Evolutionary conservation across 2,797 vertebrate genomes (phyloP).

Genomic region (Lycodopsis pacificus): DNA sequence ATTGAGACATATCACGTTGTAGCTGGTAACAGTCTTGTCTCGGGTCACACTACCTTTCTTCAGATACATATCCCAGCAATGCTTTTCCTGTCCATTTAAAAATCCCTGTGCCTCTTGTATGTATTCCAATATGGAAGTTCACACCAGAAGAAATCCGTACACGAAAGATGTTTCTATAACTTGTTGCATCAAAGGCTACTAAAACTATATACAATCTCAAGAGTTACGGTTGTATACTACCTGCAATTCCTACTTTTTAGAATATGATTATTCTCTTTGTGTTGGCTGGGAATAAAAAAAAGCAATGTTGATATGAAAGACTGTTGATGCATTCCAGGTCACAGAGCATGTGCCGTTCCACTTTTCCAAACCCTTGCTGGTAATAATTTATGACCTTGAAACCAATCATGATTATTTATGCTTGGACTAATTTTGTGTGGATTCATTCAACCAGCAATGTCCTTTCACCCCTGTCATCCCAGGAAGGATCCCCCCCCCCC

Average conservation of each 20-base stretch:
- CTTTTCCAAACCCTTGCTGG: constrained; percentile 64
- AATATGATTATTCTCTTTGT: constrained; percentile 38
- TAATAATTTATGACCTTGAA: constrained; percentile 80
- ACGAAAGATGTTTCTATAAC: neutral
- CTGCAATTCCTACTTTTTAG: neutral
- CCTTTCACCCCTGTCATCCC: constrained; percentile 69
- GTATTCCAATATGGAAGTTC: neutral
- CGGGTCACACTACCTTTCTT: neutral
- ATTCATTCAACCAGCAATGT: constrained; percentile 67
- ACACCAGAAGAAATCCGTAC: neutral
- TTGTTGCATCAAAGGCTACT: neutral
- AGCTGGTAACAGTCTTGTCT: neutral
- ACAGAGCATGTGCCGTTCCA: constrained; percentile 70
- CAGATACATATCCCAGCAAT: neutral
- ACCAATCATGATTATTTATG: constrained; percentile 79
- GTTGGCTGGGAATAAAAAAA: constrained; percentile 26
- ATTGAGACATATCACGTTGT: neutral
- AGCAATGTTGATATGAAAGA: constrained; percentile 52
- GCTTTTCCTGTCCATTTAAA: neutral
- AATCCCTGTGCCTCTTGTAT: neutral
- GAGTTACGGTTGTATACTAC: neutral
- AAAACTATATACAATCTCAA: neutral
- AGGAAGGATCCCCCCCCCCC: constrained; percentile 31
- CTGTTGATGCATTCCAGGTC: constrained; percentile 70
- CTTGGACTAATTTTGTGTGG: constrained; percentile 71